phyloP scores from a whole-genome alignment of 2,888 invertebrate genomes.

The Caenorhabditis sp. region DNA sequence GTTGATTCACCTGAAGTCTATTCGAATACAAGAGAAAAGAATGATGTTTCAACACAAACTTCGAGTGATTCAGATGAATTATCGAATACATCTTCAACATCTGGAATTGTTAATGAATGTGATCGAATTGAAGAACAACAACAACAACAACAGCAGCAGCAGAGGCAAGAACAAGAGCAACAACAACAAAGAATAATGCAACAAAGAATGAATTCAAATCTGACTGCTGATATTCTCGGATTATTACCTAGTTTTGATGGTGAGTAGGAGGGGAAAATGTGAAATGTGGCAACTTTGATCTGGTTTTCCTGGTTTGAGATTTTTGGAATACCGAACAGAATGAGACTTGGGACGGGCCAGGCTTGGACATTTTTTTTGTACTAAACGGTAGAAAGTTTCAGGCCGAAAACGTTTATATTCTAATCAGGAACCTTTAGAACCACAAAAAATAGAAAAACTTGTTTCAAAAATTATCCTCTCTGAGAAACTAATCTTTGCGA shows the following conservation, averaged over 20 bases:
- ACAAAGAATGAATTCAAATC: constrained; percentile 3
- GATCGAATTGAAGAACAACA: constrained; percentile 1
- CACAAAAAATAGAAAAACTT: too few species aligned
- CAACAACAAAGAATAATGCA: not conserved
- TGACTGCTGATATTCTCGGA: constrained; percentile 25
- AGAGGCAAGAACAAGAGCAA: not conserved
- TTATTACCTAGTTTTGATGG: constrained; percentile 29
- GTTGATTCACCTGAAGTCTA: constrained; percentile 43
- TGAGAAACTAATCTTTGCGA: too few species aligned
- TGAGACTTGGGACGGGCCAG: too few species aligned
- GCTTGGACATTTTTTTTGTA: too few species aligned
- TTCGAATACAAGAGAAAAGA: constrained; percentile 21
- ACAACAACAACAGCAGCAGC: not conserved
- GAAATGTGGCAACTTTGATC: not conserved
- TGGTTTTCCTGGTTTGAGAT: not conserved
- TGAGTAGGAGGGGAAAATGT: not conserved
- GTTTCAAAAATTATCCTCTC: too few species aligned
- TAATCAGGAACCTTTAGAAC: too few species aligned
- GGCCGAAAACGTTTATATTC: too few species aligned
- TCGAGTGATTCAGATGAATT: not conserved
- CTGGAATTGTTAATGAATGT: constrained; percentile 19
- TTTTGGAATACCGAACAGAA: not conserved
- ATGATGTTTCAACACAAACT: constrained; percentile 35
- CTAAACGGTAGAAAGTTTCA: too few species aligned
- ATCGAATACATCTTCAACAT: constrained; percentile 10